Evolutionary conservation across 2,113 vertebrate genomes (phyloP), one percentile per base, ranked within the genome.

Genomic region (Platycercus adscitus): DNA sequence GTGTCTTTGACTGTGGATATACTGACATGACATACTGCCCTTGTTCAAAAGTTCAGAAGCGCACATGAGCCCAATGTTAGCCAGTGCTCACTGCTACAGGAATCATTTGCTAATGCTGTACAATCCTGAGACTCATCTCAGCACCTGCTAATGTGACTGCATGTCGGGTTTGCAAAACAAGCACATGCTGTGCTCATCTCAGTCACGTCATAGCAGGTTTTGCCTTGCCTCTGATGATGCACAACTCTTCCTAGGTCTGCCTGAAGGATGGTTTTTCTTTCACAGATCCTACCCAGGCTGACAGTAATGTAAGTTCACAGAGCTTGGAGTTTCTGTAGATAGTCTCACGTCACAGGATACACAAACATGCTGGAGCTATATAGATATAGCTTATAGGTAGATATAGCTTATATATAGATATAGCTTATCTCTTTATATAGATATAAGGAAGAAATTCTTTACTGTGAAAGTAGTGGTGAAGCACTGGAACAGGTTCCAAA

Each of bases 281-380:
- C 72, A 43, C 47, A 56, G 16, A 10, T 53, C 58, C 44, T 41
- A 28, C 39, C 64, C 29, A 53, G 43, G 41, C 80, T 81, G 49
- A 46, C 75, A 46, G 63, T 13, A 44, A 23, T 12, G 4, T 13
- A 37, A 55, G 28, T 9, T 56, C n/a, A 8, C 2, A 8, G 46
- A 91, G 41, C 23, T 47, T 69, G 73, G 39, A n/a, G 6, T 72
- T 86, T 29, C 86, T 88, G 26, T 12, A 20, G 37, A 3, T 1
- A 1, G 9, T 68, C 68, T 77, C 23, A 37, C 26, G 14, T 80
- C 68, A 63, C 50, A 50, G 44, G 71, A 25, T 25, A 7, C 12
- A 53, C 1, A 3, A 70, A 37, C 0, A 0, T 52, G 17, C 28
- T 72, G 47, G 47, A 85, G 52, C 33, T 15, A n/a, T 58, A 58